Percentiles rank a stretch among this genome's conserved stretches.
Conservation (phyloP, 2,888 invertebrate genomes). For the Diaphora mendica region DNA sequence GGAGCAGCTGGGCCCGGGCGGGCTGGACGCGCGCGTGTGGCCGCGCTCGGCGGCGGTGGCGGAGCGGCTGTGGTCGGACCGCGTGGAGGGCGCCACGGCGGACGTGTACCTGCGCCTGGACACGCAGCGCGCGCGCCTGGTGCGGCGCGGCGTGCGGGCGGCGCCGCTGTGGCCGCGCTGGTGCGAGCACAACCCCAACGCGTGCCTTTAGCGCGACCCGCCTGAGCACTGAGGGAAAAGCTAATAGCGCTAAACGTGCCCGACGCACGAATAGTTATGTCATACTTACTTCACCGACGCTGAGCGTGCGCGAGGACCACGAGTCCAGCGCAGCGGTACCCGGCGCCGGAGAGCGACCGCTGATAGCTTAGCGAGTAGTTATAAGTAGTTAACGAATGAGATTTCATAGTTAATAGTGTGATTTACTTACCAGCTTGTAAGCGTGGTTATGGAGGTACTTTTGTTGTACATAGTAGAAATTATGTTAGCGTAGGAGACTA, state of each 20-base stretch:
- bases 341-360: background rate
- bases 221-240: conserved; percentile 8
- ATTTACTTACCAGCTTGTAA: conserved; percentile 11
- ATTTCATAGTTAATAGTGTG: conserved; percentile 10
- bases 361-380: conserved; percentile 7
- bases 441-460: conserved; percentile 22
- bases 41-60: conserved; percentile 93
- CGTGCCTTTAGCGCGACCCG: conserved; percentile 85
- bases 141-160: conserved; percentile 88
- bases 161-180: conserved; percentile 92
- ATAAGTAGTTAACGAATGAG: conserved; percentile 23
- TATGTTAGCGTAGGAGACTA: conserved; percentile 51
- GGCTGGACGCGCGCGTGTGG: conserved; percentile 93
- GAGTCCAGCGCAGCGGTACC: background rate
- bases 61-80: conserved; percentile 92
- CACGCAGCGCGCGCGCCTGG: conserved; percentile 88
- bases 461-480: conserved; percentile 56
- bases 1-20: conserved; percentile 91
- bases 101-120: conserved; percentile 90
- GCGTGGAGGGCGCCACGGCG: conserved; percentile 81
- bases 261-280: background rate
- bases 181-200: conserved; percentile 92
- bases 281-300: background rate
- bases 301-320: background rate
- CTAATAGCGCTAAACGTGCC: background rate